Conservation (phyloP, 1,140 invertebrate species). For the Leguminivora glycinivorella region DNA sequence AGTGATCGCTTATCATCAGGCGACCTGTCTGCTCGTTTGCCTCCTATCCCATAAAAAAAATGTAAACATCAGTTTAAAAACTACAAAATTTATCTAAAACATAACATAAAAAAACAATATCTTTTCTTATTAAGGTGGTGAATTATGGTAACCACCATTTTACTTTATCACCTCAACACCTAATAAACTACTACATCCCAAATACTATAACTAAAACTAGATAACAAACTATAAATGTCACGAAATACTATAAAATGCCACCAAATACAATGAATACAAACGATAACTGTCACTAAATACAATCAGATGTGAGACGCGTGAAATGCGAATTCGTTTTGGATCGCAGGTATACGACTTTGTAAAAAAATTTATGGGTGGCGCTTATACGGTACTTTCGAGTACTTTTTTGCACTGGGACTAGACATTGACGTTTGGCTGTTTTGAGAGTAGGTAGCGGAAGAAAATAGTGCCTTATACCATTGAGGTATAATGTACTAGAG, state of each 20-base stretch:
- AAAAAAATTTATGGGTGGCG: slow-evolving; percentile 7
- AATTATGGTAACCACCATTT: too few species aligned
- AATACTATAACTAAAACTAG: slow-evolving; percentile 2
- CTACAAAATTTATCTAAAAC: too few species aligned
- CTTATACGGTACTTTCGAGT: not conserved
- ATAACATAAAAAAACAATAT: too few species aligned
- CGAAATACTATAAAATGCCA: not conserved
- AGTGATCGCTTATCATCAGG: too few species aligned
- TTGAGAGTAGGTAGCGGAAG: not conserved
- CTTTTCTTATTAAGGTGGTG: too few species aligned
- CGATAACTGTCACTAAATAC: slow-evolving; percentile 13
- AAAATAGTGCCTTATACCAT: not conserved
- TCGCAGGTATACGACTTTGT: not conserved
- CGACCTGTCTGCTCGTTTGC: too few species aligned
- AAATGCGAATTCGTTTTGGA: not conserved
- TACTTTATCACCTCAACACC: not conserved
- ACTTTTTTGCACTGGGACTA: not conserved
- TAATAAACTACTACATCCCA: slow-evolving; percentile 18
- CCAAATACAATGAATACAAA: slow-evolving; percentile 11
- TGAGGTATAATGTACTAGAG: too few species aligned
- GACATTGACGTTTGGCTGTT: not conserved
- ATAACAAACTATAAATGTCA: slow-evolving; percentile 25
- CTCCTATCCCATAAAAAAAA: too few species aligned
- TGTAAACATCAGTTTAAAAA: too few species aligned
- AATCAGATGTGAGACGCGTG: not conserved